phyloP scores from a whole-genome alignment of 2,797 vertebrate genomes.

The Sebastes vulpes region DNA sequence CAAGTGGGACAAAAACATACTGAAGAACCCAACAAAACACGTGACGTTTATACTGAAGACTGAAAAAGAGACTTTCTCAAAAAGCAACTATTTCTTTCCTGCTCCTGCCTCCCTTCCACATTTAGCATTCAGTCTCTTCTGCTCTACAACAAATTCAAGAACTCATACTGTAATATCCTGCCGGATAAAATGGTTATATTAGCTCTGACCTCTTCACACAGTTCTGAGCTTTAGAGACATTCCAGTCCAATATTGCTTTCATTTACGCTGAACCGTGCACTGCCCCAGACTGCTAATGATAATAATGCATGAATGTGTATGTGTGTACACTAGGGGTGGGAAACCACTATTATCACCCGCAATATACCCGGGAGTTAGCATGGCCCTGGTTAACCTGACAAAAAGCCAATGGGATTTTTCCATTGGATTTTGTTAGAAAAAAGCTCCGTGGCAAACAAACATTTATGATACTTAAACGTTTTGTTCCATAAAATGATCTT shows the following conservation, averaged over 20 bases:
- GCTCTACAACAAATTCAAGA: conserved; percentile 3
- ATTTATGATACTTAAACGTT: too few species aligned
- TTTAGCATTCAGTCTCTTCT: conserved; percentile 1
- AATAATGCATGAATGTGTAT: not conserved
- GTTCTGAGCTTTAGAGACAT: conserved; percentile 1
- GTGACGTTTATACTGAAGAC: not conserved
- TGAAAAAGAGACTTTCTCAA: not conserved
- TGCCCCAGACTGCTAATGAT: not conserved
- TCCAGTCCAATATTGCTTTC: not conserved
- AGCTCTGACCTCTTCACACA: not conserved
- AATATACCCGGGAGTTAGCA: too few species aligned
- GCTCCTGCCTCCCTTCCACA: not conserved
- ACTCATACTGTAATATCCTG: conserved; percentile 13
- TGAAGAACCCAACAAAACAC: not conserved
- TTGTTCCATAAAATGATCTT: too few species aligned
- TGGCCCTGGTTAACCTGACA: too few species aligned
- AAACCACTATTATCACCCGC: not conserved
- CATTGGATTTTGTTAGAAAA: too few species aligned
- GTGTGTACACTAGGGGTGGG: not conserved
- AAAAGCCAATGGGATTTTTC: too few species aligned
- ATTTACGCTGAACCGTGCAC: not conserved
- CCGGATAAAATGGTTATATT: not conserved
- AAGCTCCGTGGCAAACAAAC: too few species aligned
- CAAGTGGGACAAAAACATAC: not conserved
- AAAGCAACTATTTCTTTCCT: not conserved